Conservation (phyloP, 2,888 invertebrate genomes). For the Holacanthella duospinosa region DNA sequence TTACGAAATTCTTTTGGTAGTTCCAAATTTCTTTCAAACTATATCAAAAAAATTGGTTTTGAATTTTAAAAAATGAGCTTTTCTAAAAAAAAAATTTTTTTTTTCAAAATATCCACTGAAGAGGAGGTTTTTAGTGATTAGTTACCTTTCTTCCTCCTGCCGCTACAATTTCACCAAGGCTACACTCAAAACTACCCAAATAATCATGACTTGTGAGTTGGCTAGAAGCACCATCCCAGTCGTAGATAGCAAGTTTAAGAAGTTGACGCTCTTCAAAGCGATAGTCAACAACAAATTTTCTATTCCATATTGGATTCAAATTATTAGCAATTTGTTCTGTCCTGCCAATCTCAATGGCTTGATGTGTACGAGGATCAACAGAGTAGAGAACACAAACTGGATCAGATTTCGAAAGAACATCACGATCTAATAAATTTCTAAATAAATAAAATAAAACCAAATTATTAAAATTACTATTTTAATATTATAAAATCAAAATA, state of each 20-base stretch:
- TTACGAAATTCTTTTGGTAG: slow-evolving; percentile 29
- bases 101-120: slow-evolving; percentile 30
- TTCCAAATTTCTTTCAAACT: slow-evolving; percentile 35
- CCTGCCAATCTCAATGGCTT: slow-evolving; percentile 39
- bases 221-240: slow-evolving; percentile 37
- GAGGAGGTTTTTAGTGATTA: too few species aligned
- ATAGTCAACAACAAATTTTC: slow-evolving; percentile 44
- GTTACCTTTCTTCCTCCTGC: slow-evolving; percentile 12
- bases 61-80: slow-evolving; percentile 4
- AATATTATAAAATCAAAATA: neutral
- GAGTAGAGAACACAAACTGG: slow-evolving; percentile 43
- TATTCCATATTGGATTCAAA: slow-evolving; percentile 43
- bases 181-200: slow-evolving; percentile 44
- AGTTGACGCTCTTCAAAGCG: slow-evolving; percentile 44
- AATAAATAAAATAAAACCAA: slow-evolving; percentile 32
- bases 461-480: neutral
- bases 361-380: slow-evolving; percentile 37
- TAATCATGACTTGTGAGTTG: slow-evolving; percentile 38
- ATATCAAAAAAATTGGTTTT: neutral
- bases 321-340: slow-evolving; percentile 42
- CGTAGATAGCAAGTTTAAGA: slow-evolving; percentile 43
- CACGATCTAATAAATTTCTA: slow-evolving; percentile 42
- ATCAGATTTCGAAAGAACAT: slow-evolving; percentile 44
- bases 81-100: too few species aligned
- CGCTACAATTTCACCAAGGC: slow-evolving; percentile 46